phyloP scores from a whole-genome alignment of 92 coral and sea anemone species.

The Plumapathes pennacea region DNA sequence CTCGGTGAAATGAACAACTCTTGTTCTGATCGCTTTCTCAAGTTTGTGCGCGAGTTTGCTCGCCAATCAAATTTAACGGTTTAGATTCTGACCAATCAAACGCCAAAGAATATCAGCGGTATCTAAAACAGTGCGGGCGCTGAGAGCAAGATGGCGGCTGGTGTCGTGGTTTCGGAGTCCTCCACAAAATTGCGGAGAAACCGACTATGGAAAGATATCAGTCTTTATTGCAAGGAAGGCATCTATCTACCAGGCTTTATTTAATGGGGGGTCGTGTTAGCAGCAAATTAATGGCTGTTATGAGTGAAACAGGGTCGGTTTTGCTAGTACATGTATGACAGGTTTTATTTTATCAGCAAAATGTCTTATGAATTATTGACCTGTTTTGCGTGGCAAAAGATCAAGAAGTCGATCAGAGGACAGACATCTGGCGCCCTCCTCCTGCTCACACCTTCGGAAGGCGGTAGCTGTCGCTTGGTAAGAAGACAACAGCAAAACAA shows the following conservation, averaged over 20 bases:
- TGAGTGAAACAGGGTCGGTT: no score
- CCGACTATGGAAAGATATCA: no score
- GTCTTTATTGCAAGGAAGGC: no score
- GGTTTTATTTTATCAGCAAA: not conserved
- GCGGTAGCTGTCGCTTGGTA: no score
- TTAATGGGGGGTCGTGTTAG: no score
- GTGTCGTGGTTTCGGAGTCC: no score
- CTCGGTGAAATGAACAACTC: not conserved
- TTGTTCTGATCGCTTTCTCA: not conserved
- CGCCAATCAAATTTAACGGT: slow-evolving; percentile 80
- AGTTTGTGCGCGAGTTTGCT: slow-evolving; percentile 31
- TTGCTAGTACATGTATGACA: slow-evolving; percentile 1
- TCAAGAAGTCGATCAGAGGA: slow-evolving; percentile 13
- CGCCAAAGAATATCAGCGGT: slow-evolving; percentile 51
- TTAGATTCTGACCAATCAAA: slow-evolving; percentile 54
- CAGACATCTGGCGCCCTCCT: not conserved
- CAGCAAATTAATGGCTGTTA: no score
- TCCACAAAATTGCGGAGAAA: no score
- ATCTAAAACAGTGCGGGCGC: slow-evolving; percentile 31
- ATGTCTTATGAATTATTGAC: slow-evolving; percentile 42
- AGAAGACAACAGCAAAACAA: no score
- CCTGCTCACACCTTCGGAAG: no score
- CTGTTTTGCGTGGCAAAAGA: slow-evolving; percentile 37
- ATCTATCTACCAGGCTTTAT: no score
- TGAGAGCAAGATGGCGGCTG: slow-evolving; percentile 41